These are phyloP conservation scores for Myrmecophaga tridactyla DNA, from an alignment of 2,113 vertebrate species.

Conservation along the genomic window DNA sequence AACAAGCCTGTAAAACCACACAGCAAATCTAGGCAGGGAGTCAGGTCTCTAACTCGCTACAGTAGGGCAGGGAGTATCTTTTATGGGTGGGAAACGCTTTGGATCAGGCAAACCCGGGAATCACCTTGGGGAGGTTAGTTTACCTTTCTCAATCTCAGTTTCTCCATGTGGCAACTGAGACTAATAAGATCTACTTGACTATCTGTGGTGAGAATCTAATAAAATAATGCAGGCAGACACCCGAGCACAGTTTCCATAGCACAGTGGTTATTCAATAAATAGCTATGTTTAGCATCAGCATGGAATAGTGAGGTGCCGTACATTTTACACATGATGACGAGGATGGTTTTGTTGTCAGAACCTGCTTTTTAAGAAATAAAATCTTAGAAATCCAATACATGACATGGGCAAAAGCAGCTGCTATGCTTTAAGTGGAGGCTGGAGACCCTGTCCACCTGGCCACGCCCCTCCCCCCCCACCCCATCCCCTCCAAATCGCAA, in stretches of 20 bases:
- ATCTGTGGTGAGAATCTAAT: not conserved
- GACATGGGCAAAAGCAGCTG: not conserved
- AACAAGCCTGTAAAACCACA: not conserved
- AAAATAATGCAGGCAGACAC: too few species aligned
- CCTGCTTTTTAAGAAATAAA: not conserved
- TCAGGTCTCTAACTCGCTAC: not conserved
- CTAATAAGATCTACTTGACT: too few species aligned
- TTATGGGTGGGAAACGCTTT: not conserved
- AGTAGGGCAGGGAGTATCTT: not conserved
- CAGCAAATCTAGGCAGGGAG: fast-evolving
- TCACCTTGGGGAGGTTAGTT: not conserved
- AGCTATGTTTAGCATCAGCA: not conserved
- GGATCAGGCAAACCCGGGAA: not conserved
- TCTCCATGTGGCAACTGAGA: not conserved
- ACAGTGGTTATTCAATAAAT: fast-evolving
- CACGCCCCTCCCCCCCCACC: fast-evolving
- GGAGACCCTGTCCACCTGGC: not conserved
- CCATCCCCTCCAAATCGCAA: too few species aligned
- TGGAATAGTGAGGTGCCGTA: not conserved
- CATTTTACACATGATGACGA: too few species aligned
- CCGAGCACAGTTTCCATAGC: not conserved
- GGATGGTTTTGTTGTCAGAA: not conserved
- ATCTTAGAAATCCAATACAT: not conserved
- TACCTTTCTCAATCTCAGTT: not conserved
- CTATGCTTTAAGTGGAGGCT: fast-evolving